Percentiles rank a stretch among this genome's conserved stretches.
Conservation (phyloP, 2,797 vertebrate species). For the Buceros bicornis region DNA sequence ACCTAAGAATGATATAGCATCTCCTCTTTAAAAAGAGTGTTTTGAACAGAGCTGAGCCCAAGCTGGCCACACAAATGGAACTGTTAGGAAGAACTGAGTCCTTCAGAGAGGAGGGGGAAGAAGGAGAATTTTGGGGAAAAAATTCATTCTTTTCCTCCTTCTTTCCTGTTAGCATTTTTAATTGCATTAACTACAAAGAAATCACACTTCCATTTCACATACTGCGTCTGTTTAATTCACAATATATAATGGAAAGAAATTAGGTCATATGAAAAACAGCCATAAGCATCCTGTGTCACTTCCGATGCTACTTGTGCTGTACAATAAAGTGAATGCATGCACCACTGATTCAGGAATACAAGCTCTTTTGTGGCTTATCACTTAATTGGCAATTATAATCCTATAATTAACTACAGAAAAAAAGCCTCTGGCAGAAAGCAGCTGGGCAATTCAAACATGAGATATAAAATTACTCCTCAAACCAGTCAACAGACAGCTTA, state of each 20-base stretch:
- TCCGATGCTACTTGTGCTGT: background rate
- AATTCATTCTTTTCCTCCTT: background rate
- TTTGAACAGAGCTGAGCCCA: background rate
- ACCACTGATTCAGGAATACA: slow-evolving; percentile 8
- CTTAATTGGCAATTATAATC: slow-evolving; percentile 72
- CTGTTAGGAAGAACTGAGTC: background rate
- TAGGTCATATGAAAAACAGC: background rate
- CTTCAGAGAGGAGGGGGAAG: background rate
- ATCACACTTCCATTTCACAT: background rate
- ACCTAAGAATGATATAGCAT: background rate
- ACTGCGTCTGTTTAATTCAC: background rate
- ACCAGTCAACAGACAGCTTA: background rate
- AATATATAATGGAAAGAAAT: background rate
- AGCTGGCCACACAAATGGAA: background rate
- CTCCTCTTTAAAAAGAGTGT: background rate
- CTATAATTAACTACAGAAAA: slow-evolving; percentile 61
- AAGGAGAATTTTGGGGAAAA: fast-evolving
- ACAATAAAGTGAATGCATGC: background rate
- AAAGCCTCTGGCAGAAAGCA: slow-evolving; percentile 40
- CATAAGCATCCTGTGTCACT: background rate
- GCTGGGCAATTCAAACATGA: slow-evolving; percentile 1
- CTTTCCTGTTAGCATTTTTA: background rate
- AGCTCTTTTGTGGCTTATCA: slow-evolving; percentile 43
- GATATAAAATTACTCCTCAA: background rate
- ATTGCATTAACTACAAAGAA: background rate